These are phyloP conservation scores for Diuraphis noxia DNA, from an alignment of 1,140 invertebrate genomes.

Conservation along the genomic window DNA sequence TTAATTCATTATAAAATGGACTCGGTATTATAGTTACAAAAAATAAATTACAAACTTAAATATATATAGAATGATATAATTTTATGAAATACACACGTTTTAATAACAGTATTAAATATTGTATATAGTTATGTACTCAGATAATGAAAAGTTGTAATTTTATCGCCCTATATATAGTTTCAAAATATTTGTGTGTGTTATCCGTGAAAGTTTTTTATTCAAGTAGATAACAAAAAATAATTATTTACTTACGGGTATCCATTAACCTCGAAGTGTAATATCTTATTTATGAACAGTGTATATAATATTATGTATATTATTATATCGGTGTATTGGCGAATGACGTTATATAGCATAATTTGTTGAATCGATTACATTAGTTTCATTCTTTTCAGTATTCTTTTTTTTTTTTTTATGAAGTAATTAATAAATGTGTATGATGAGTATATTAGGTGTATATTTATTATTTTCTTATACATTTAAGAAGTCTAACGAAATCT, in stretches of 20 bases:
- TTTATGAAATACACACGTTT: not conserved
- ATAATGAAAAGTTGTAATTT: not conserved
- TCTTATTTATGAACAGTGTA: not conserved
- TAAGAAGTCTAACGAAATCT: not conserved
- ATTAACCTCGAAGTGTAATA: constrained; percentile 3
- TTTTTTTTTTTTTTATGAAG: not conserved
- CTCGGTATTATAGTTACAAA: not conserved
- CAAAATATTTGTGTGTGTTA: not conserved
- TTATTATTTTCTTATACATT: not conserved
- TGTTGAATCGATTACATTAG: not conserved
- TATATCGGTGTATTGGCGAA: not conserved
- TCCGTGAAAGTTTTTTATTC: constrained; percentile 1
- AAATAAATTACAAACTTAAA: not conserved
- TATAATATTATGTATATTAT: not conserved
- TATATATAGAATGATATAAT: not conserved
- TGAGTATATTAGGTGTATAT: not conserved
- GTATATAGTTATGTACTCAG: not conserved
- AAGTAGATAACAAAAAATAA: not conserved
- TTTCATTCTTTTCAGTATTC: not conserved
- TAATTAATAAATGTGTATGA: not conserved
- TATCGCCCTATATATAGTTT: not conserved
- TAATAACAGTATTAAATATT: not conserved
- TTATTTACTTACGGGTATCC: not conserved
- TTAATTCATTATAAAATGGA: not conserved
- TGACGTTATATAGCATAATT: not conserved